Evolutionary conservation across 2,797 vertebrate species (phyloP), one percentile per base, ranked within the genome.

Genomic region (Spinibarbus caldwelli): DNA sequence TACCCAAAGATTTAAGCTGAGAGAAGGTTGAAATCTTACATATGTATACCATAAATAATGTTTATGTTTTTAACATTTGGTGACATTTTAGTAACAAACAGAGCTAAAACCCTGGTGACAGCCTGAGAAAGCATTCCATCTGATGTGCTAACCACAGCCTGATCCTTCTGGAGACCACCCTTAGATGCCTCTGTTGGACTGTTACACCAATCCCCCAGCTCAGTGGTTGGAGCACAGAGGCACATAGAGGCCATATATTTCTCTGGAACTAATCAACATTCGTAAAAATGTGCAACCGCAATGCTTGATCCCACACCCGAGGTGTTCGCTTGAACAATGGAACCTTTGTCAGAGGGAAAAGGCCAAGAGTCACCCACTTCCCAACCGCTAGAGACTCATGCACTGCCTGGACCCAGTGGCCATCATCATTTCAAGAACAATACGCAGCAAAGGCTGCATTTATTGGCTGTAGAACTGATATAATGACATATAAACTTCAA

Each of bases 321-420:
- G 78, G 89, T 88, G 87, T 66, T 82, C 57, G n/a, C 49, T 38
- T 86, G 19, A 93, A 95, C 93, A 94, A 94, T 91, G 87, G 85
- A 62, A 38, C 76, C 90, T 92, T 94, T 95, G 93, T 95, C 81
- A 71, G 86, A 86, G n/a, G 86, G 36, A 29, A 73, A 89, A 87
- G 85, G 87, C 90, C 89, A 85, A 91, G 91, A 91, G 92, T 92
- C 92, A 81, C 83, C 89, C 88, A 86, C 87, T 88, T 85, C 87
- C 89, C 78, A 75, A 36, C 85, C 84, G 86, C 71, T 77, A 67
- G 57, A 73, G 59, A 80, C 68, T 82, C 17, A 23, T 82, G 45
- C 78, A 34, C 41, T 17, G 66, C 47, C 78, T 82, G 67, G 82
- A 86, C 78, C 83, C 62, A 84, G 57, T 59, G 67, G 73, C 54